A percentile compares a stretch with the other conserved stretches of the same genome.
Evolutionary conservation across 2,888 invertebrate genomes (phyloP).

Genomic region (Ctenicera cuprea): DNA sequence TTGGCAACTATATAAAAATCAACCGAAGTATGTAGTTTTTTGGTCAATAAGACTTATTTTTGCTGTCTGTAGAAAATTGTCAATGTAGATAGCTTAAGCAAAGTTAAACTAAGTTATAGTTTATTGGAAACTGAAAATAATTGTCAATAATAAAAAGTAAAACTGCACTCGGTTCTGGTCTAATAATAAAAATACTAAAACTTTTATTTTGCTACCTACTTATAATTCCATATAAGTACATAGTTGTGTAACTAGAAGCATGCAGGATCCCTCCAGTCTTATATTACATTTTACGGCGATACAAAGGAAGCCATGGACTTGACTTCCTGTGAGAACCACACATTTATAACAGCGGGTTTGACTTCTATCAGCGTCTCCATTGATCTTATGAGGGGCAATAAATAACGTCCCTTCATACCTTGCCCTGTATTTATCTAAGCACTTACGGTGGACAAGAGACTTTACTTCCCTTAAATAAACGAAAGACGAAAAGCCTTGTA

Average conservation of each 20-base stretch:
- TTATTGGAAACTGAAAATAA: no score
- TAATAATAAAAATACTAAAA: no score
- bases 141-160: no score
- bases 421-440: slow-evolving; percentile 46
- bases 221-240: slow-evolving; percentile 10
- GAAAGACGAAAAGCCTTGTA: slow-evolving; percentile 2
- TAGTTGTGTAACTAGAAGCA: slow-evolving; percentile 43
- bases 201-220: not conserved
- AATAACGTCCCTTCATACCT: slow-evolving; percentile 45
- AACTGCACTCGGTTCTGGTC: no score
- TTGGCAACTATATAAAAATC: no score
- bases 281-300: slow-evolving; percentile 47
- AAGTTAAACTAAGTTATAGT: no score
- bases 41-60: no score
- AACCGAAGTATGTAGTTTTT: no score
- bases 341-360: slow-evolving; percentile 47
- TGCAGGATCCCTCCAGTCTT: slow-evolving; percentile 26
- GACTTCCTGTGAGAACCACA: slow-evolving; percentile 50
- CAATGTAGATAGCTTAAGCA: no score
- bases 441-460: slow-evolving; percentile 47
- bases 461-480: slow-evolving; percentile 46
- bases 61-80: no score
- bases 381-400: slow-evolving; percentile 48
- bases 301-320: slow-evolving; percentile 48
- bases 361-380: slow-evolving; percentile 49